phyloP scores from a whole-genome alignment of 2,888 invertebrate species.

The Eupithecia subumbrata region DNA sequence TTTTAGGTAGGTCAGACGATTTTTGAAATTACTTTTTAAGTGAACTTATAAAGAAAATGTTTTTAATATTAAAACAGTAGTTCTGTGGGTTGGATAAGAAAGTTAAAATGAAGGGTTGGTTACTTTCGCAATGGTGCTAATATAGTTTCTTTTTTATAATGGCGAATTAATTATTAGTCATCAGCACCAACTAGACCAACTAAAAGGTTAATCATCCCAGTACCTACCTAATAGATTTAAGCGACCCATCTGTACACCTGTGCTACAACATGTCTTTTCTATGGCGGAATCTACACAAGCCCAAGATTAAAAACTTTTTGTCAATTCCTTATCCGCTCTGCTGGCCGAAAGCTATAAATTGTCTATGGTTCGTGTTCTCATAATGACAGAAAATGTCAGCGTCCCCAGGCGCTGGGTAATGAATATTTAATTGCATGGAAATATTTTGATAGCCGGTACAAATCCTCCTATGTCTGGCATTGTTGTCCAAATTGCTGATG shows the following conservation, averaged over 20 bases:
- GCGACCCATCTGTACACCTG: background rate
- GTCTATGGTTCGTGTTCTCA: conserved; percentile 53
- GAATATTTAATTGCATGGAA: conserved; percentile 80
- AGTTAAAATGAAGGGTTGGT: background rate
- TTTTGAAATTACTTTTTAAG: background rate
- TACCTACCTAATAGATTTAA: background rate
- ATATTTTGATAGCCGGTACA: conserved; percentile 60
- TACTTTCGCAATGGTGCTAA: background rate
- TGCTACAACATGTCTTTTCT: background rate
- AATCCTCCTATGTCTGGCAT: conserved; percentile 49
- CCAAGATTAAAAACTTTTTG: conserved; percentile 9
- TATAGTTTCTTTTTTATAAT: background rate
- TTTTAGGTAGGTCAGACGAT: background rate
- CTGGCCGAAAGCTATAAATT: conserved; percentile 43
- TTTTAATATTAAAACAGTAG: background rate
- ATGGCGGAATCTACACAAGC: background rate
- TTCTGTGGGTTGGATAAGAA: background rate
- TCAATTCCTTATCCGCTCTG: conserved; percentile 29
- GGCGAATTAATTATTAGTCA: background rate
- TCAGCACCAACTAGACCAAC: background rate
- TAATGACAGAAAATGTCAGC: conserved; percentile 72
- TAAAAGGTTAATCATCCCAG: background rate
- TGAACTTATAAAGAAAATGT: background rate
- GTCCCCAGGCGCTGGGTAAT: conserved; percentile 68
- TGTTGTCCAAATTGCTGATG: conserved; percentile 64